phyloP scores from a whole-genome alignment of 2,113 vertebrate genomes.

The Leuciscus idus region DNA sequence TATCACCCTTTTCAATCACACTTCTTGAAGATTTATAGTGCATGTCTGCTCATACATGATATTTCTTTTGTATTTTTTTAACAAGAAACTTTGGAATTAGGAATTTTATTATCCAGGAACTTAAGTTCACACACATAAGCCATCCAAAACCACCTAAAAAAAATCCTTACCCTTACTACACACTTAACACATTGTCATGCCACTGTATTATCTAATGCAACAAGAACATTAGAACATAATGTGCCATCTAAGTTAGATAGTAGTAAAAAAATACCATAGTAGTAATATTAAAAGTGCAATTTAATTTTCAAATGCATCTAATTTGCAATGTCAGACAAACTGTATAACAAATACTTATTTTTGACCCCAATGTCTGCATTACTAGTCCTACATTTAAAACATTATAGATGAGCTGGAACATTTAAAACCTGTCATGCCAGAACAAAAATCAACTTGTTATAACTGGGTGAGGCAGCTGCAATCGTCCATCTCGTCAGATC shows the following conservation, averaged over 20 bases:
- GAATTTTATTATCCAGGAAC: neutral
- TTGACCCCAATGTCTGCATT: neutral
- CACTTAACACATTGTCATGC: neutral
- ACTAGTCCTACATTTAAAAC: neutral
- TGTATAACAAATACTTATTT: neutral
- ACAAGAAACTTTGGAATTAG: neutral
- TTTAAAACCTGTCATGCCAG: neutral
- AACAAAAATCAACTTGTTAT: neutral
- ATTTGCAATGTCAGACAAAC: neutral
- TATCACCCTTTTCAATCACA: slow-evolving; percentile 13
- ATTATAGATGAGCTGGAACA: neutral
- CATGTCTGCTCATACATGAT: neutral
- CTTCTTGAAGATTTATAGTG: slow-evolving; percentile 6
- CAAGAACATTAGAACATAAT: neutral
- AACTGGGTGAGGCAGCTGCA: too few species aligned
- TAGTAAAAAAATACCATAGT: neutral
- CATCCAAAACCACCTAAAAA: too few species aligned
- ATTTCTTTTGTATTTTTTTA: neutral
- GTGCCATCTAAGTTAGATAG: neutral
- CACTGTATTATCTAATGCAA: neutral
- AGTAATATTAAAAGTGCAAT: neutral
- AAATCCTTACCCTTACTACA: too few species aligned
- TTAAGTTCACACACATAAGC: neutral
- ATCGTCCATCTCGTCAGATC: too few species aligned
- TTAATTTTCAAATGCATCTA: neutral